A percentile compares a stretch with the other conserved stretches of the same genome.
Conservation (phyloP, 2,797 vertebrate genomes). For the Calcarius lapponicus region DNA sequence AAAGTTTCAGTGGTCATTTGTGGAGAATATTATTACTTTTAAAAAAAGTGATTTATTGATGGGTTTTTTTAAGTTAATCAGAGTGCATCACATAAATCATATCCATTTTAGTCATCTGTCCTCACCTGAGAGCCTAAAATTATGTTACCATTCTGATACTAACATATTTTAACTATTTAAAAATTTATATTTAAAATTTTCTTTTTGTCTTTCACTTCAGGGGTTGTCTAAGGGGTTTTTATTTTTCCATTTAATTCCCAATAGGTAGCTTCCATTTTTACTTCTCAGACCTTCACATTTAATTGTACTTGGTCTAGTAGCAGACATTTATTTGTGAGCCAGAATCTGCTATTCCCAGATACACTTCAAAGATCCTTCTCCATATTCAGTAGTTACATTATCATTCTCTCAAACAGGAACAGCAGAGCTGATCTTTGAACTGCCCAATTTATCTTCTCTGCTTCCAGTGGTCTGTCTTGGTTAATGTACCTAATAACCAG, state of each 20-base stretch:
- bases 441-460: not conserved
- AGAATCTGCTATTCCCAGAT: not conserved
- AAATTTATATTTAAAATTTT: not conserved
- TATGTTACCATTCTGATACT: not conserved
- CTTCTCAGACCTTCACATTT: not conserved
- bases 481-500: not conserved
- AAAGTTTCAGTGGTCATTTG: not conserved
- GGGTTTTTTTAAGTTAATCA: not conserved
- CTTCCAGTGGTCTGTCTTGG: not conserved
- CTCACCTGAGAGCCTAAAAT: not conserved
- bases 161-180: not conserved
- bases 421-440: not conserved
- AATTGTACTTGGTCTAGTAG: not conserved
- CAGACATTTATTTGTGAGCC: not conserved
- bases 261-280: not conserved
- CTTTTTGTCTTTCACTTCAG: not conserved
- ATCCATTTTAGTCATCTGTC: not conserved
- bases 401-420: not conserved
- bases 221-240: not conserved
- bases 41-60: not conserved
- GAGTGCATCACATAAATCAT: not conserved
- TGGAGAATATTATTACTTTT: not conserved
- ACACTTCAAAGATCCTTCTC: not conserved
- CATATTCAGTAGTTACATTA: not conserved
- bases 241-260: not conserved